Evolutionary conservation across 2,888 invertebrate species (phyloP).

Genomic region (Drosophila emarginata): DNA sequence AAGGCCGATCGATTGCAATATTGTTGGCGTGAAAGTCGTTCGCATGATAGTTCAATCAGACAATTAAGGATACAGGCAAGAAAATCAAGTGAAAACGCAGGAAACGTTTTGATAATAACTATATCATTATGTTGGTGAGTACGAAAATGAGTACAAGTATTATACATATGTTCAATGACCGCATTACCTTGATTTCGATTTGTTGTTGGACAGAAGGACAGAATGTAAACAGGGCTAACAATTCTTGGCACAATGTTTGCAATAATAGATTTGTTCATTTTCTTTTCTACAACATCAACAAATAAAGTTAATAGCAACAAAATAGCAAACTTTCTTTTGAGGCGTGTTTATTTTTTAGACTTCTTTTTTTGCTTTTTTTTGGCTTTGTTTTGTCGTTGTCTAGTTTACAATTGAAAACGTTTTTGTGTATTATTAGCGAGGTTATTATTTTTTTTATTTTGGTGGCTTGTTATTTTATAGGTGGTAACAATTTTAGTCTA

Average conservation of each 20-base stretch:
- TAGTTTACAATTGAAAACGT: neutral
- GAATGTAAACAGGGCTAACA: slow-evolving; percentile 20
- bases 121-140: slow-evolving; percentile 17
- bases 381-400: slow-evolving; percentile 1
- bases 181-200: slow-evolving; percentile 51
- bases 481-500: slow-evolving; percentile 18
- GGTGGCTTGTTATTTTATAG: slow-evolving; percentile 21
- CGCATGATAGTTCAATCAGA: slow-evolving; percentile 55
- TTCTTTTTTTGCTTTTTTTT: slow-evolving; percentile 16
- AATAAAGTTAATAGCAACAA: slow-evolving; percentile 25
- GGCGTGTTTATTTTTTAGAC: slow-evolving; percentile 41
- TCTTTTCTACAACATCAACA: slow-evolving; percentile 23
- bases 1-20: slow-evolving; percentile 12
- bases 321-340: slow-evolving; percentile 62
- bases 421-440: slow-evolving; percentile 28
- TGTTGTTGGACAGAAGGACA: slow-evolving; percentile 18
- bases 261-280: slow-evolving; percentile 17
- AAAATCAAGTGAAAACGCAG: slow-evolving; percentile 20
- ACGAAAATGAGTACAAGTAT: too few relatives aligned
- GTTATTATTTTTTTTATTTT: slow-evolving; percentile 11
- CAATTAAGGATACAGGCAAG: slow-evolving; percentile 62
- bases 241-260: slow-evolving; percentile 38
- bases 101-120: slow-evolving; percentile 2
- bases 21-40: slow-evolving; percentile 69
- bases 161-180: slow-evolving; percentile 49